Conservation (phyloP, 1,140 invertebrate species). For the Bombus affinis region DNA sequence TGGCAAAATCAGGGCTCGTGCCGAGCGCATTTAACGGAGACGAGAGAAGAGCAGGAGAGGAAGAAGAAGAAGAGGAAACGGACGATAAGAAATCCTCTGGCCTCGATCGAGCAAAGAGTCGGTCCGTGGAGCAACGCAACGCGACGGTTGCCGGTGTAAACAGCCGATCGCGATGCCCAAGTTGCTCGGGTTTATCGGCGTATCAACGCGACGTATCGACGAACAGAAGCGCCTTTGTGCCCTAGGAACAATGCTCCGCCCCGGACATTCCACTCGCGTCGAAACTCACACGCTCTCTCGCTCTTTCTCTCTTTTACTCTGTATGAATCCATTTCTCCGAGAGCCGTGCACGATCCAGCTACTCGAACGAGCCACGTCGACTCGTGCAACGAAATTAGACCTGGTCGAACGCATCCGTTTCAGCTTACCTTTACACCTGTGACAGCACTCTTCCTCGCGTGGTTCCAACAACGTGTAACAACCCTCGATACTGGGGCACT, state of each 20-base stretch:
- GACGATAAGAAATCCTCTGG: background rate
- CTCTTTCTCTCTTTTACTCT: background rate
- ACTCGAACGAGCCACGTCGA: too few species aligned
- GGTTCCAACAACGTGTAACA: slow-evolving; percentile 86
- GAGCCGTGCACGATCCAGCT: background rate
- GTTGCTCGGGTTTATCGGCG: slow-evolving; percentile 69
- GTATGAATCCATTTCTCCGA: background rate
- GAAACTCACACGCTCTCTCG: background rate
- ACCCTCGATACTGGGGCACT: slow-evolving; percentile 87
- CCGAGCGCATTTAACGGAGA: too few species aligned
- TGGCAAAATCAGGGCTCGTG: too few species aligned
- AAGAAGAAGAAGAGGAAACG: slow-evolving; percentile 1
- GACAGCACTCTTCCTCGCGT: slow-evolving; percentile 85
- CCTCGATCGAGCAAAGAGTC: background rate
- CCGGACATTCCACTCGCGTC: slow-evolving; percentile 47
- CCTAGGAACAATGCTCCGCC: slow-evolving; percentile 70
- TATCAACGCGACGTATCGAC: slow-evolving; percentile 44
- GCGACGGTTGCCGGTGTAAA: slow-evolving; percentile 11
- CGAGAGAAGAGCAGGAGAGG: slow-evolving; percentile 30
- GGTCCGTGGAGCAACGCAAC: slow-evolving; percentile 46
- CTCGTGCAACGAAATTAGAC: slow-evolving; percentile 26
- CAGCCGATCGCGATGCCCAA: slow-evolving; percentile 42
- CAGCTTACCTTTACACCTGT: slow-evolving; percentile 87
- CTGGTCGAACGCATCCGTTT: background rate
- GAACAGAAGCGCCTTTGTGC: slow-evolving; percentile 74